Percentiles rank a stretch among this genome's conserved stretches.
phyloP scores from a whole-genome alignment of 2,113 vertebrate genomes.

The Paraplagusia blochii region DNA sequence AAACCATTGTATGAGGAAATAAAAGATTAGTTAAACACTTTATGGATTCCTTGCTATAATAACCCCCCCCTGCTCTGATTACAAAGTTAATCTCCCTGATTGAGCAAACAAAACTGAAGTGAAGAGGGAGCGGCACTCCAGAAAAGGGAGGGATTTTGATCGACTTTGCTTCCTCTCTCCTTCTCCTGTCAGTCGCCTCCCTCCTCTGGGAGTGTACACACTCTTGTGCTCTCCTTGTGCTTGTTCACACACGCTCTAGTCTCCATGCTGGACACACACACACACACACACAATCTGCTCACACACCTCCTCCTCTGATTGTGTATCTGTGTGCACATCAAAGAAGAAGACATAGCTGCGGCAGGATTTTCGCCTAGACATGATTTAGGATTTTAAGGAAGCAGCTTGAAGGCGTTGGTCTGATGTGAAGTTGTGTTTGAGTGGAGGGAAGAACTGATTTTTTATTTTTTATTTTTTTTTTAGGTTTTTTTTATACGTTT shows the following conservation, averaged over 20 bases:
- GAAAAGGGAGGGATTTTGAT: constrained; percentile 31
- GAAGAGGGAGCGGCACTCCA: constrained; percentile 37
- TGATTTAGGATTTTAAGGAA: too few relatives aligned
- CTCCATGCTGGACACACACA: constrained; percentile 50
- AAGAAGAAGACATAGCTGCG: constrained; percentile 4
- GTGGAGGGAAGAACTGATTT: constrained; percentile 4
- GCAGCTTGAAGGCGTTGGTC: too few relatives aligned
- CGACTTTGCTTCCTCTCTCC: constrained; percentile 42
- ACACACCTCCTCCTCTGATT: constrained; percentile 25
- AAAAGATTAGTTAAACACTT: too few relatives aligned
- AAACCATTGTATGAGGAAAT: too few relatives aligned
- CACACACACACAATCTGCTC: constrained; percentile 22
- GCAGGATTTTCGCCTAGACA: too few relatives aligned
- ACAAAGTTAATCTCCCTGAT: constrained; percentile 43
- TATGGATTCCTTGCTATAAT: too few relatives aligned
- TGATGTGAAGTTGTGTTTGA: not conserved
- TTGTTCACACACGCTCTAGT: constrained; percentile 63
- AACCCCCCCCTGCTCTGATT: constrained; percentile 1
- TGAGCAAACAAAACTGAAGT: constrained; percentile 56
- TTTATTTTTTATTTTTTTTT: constrained; percentile 16
- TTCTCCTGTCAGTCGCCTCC: constrained; percentile 57
- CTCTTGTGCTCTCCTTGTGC: constrained; percentile 44
- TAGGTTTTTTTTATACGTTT: not conserved
- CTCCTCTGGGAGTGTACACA: constrained; percentile 62
- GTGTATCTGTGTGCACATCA: constrained; percentile 25